Percentiles rank a stretch among this genome's conserved stretches.
Conservation (phyloP, 2,797 vertebrate species). For the Parauchenoglanis ngamensis region DNA sequence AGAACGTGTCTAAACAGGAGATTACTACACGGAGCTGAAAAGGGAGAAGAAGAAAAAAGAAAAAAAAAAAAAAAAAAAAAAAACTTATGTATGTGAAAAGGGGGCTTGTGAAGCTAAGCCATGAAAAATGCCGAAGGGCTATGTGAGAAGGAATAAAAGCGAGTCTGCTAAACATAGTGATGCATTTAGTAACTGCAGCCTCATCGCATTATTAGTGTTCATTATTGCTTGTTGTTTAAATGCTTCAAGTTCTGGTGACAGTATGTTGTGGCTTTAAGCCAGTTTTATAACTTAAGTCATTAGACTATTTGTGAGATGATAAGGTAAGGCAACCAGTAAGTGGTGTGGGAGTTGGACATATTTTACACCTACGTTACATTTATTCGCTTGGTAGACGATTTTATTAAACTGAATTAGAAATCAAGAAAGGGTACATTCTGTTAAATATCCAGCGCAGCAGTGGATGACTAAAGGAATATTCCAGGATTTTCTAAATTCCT, state of each 20-base stretch:
- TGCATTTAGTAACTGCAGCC: background rate
- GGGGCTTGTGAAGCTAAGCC: background rate
- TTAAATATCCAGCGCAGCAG: background rate
- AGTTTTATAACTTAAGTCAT: background rate
- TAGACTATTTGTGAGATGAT: background rate
- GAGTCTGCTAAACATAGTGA: background rate
- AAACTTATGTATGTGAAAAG: background rate
- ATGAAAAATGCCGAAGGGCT: background rate
- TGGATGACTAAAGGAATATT: background rate
- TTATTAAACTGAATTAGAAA: background rate
- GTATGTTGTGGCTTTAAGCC: background rate
- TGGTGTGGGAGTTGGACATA: background rate
- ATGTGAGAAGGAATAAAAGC: background rate
- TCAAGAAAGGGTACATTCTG: background rate
- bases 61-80: too few relatives aligned
- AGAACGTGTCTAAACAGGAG: slow-evolving; percentile 20
- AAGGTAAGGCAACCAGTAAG: background rate
- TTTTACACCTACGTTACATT: background rate
- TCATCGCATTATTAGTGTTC: background rate
- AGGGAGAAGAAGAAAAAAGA: background rate
- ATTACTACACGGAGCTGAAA: background rate
- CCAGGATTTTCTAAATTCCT: background rate
- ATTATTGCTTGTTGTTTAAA: background rate
- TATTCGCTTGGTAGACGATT: background rate
- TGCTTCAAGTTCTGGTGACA: background rate